Base-by-base conservation (phyloP, 2,113 vertebrate genomes). In the Antennarius striatus region DNA sequence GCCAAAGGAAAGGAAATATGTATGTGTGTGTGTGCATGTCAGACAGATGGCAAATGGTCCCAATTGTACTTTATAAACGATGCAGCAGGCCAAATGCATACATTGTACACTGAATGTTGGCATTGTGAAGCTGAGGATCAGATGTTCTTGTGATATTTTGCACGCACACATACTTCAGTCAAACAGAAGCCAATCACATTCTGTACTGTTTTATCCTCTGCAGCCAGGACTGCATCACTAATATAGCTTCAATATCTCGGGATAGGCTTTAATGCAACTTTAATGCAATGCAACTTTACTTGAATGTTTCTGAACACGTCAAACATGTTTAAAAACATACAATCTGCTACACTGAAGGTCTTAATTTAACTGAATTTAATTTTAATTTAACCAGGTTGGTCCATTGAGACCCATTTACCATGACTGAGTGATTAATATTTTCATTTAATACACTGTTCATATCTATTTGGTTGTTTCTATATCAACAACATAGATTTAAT, bases 1-100 rank as follows among this genome's bases (percentile, higher is more conserved):
- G 79, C 68, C 74, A 71, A 61, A 76, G 60, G 75, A 56, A 82
- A 30, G 63, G 67, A 79, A 75, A 75, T 56, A 77, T 54, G 15
- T 48, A 22, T 29, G 39, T 52, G 39, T 72, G 42, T 52, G 15
- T 58, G 55, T 48, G 45, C 73, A 16, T 43, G 56, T 69, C 10
- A 64, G 49, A 50, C 16, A 66, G 59, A 70, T 46, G 42, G 42
- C 68, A 67, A 22, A 52, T 4, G 17, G 39, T 51, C 32, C 13
- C 45, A 46, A 10, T 47, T 56, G 48, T 79, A 80, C 72, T 68
- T 81, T 76, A 71, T 74, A 73, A 83, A 79, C 53, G 57, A 40
- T 49, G 30, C 46, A 28, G 51, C 15, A 47, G 50, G 58, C 57
- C 68, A 82, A 71, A 75, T 40, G 43, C 68, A 83, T 66, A 45